Evolutionary conservation across 2,113 vertebrate species (phyloP), one percentile per base, ranked within the genome.

Genomic region (Odontesthes bonariensis): DNA sequence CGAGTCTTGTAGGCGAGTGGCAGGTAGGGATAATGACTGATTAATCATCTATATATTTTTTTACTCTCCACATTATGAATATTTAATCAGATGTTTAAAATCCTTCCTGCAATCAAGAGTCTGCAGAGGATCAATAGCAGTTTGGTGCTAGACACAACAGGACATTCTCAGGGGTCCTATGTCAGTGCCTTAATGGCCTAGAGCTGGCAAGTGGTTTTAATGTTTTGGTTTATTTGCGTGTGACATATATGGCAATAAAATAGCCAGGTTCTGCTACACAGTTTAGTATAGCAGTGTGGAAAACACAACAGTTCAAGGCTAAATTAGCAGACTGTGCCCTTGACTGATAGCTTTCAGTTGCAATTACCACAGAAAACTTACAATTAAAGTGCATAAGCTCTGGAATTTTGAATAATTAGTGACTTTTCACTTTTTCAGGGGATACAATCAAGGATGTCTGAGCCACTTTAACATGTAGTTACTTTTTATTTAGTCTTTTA

Each of bases 261-360:
- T 31, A n/a, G 35, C 23, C 63, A 13, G 20, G 47, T 16, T 38
- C 32, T 42, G 17, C 53, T 56, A 19, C 74, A 74, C 52, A 66
- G 78, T 74, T 81, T 52, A n/a, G n/a, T n/a, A n/a, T n/a, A 67
- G 60, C 67, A 52, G 32, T 51, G 70, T 56, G 68, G 46, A 69
- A 79, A 82, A 68, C 69, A 77, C 71, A 84, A 68, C 49, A 71
- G 58, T 84, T 82, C 78, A 74, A 76, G 61, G 72, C 32, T 58
- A 69, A 77, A 71, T 32, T 74, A 69, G 61, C 60, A 47, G 68
- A 61, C 60, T 19, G 67, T 44, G 63, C 14, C 71, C 53, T 77
- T 82, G 61, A 88, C 79, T 81, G 73, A 58, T 74, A 49, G 64
- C 56, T 83, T 62, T 66, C 55, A 69, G 76, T 79, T 64, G 66